Conservation (phyloP, 2,113 vertebrate genomes). For the Chitala chitala region DNA sequence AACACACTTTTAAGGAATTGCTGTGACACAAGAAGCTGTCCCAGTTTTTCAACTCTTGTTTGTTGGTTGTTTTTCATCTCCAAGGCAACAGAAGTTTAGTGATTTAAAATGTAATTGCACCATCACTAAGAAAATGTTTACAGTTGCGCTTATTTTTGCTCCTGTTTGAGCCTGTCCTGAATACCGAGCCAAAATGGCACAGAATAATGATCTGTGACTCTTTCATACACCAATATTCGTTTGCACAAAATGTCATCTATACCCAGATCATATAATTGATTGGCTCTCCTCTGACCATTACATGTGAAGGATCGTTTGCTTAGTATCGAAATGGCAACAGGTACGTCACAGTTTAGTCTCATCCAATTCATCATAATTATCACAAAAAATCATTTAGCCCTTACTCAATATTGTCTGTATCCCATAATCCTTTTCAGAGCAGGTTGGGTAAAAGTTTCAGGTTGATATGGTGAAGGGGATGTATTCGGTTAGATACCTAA, state of each 20-base stretch:
- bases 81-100: slow-evolving; percentile 8
- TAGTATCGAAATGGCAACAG: not conserved
- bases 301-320: not conserved
- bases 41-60: not conserved
- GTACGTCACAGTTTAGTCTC: not conserved
- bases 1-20: not conserved
- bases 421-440: not conserved
- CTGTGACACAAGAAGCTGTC: not conserved
- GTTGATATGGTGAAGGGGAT: not conserved
- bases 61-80: slow-evolving; percentile 7
- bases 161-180: not conserved
- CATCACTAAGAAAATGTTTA: not conserved
- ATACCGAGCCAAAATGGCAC: too few species aligned
- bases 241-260: not conserved
- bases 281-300: not conserved
- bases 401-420: not conserved
- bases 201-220: not conserved
- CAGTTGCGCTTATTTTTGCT: not conserved
- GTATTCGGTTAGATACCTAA: not conserved
- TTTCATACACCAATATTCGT: too few species aligned
- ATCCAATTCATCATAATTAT: not conserved
- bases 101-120: slow-evolving; percentile 5
- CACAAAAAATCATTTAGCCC: not conserved
- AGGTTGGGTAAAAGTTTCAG: too few species aligned
- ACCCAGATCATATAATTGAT: not conserved